Base-by-base conservation (phyloP, 1,140 invertebrate species). In the Odontomachus brunneus region DNA sequence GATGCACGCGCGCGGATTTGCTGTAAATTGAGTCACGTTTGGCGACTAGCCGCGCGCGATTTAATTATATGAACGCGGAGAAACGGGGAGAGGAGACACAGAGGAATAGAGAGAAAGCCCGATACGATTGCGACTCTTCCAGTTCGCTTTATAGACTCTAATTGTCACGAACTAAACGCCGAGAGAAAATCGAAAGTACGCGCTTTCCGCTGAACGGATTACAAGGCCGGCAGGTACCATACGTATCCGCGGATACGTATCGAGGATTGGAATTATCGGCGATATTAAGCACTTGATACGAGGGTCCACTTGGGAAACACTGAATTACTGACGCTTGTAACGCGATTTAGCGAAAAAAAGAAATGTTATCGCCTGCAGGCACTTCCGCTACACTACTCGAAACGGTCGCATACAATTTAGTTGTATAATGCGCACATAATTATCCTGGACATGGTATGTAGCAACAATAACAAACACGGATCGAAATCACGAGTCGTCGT, bases 1-100 rank as follows among this genome's bases (percentile, higher is more conserved):
- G 62, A 76, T 59, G 65, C 72, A 60, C 24, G 59, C 71, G 33
- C 55, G 24, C 38, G 57, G 26, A 48, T 83, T 88, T 67, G 80
- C 78, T 78, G 85, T 84, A 81, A 84, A 83, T 82, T 78, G 49
- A 63, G 62, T 78, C 86, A 76, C 74, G 82, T 81, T 87, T 73
- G 71, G 57, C 57, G 22, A 57, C 53, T 53, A 63, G 73, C 76
- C 60, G 59, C 53, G 59, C 53, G 66, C 71, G 82, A 84, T 89
- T 88, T 82, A 89, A 89, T 89, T 82, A 72, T 48, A 71, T 14
- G 44, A 3, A 17, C 51, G 33, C 44, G 44, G 63, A 49, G 60
- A 73, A 49, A 57, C 9, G 26, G 22, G 17, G n/a, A 62, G 44
- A 62, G 17, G n/a, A 62, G 44, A 62, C 11, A 29, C 26, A 24